Base-by-base conservation (phyloP, 1,140 invertebrate genomes). In the Diachasmimorpha longicaudata region DNA sequence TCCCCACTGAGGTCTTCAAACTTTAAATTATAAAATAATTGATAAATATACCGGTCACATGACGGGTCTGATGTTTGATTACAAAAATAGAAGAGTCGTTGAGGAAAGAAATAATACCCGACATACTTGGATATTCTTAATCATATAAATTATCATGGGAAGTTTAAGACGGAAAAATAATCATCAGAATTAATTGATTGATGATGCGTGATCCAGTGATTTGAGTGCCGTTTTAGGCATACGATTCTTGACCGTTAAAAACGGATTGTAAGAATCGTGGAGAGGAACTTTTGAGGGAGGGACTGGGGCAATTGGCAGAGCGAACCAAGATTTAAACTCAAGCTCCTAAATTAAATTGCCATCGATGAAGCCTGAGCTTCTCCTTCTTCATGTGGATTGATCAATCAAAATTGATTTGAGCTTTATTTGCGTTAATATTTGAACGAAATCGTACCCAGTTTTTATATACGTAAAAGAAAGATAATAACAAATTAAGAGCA, bases 341-440 rank as follows among this genome's bases (percentile, higher is more conserved):
- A 31, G 31, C 31, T 3, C 6, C 31, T 31, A 31, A 31, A 31
- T 31, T 31, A 31, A 31, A 31, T 31, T 31, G 31, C 2, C 31
- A 8, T 31, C 36, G 4, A 66, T 25, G 70, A 9, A 31, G 68
- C 44, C 69, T 66, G 52, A 58, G 67, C 70, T 16, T 63, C 63
- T 16, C 36, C 36, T 14, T 58, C 9, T 42, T 74, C 37, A 48
- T 55, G 36, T 76, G 70, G 42, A 76, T 83, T 81, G 83, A 83
- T 83, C 80, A 84, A 83, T 83, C 81, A 84, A 83, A 84, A 83
- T 82, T 84, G 82, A 84, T 84, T 83, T 83, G 82, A 83, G 82
- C 46, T 25, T 71, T 70, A 79, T 36, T 67, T 74, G 52, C 70
- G 58, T 73, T 80, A 76, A 71, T 75, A 74, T 19, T 79, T 82